phyloP scores from a whole-genome alignment of 2,113 vertebrate species.

The Tetraodon nigroviridis region DNA sequence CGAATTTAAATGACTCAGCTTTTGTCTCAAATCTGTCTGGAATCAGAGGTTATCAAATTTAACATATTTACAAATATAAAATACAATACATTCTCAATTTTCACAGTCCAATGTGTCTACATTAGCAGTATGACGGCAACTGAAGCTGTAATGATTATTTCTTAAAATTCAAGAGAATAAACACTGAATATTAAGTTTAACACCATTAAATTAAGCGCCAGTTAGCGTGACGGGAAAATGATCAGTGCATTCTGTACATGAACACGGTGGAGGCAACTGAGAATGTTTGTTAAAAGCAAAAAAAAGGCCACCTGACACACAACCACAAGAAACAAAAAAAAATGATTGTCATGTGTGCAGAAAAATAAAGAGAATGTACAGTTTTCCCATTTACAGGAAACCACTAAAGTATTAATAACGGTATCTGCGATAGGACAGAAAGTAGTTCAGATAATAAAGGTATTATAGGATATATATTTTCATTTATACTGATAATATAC shows the following conservation, averaged over 20 bases:
- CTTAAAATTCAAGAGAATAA: constrained; percentile 15
- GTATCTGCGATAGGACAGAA: constrained; percentile 28
- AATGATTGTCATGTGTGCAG: constrained; percentile 63
- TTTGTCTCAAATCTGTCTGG: constrained; percentile 17
- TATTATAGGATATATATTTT: constrained; percentile 54
- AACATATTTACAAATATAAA: constrained; percentile 41
- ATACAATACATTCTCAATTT: constrained; percentile 65
- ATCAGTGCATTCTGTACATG: constrained; percentile 58
- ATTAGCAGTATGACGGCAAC: constrained; percentile 13
- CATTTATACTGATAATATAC: constrained; percentile 55
- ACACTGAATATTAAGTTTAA: constrained; percentile 35
- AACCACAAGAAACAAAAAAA: constrained; percentile 37
- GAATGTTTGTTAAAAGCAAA: constrained; percentile 20
- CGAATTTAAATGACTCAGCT: constrained; percentile 22
- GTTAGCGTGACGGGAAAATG: constrained; percentile 27
- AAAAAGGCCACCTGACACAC: constrained; percentile 17
- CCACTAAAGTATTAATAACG: constrained; percentile 26
- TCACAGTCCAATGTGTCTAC: constrained; percentile 61
- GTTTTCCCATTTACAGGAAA: constrained; percentile 1
- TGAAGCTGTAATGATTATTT: constrained; percentile 2
- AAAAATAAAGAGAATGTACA: too few relatives aligned
- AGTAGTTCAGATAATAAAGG: constrained; percentile 34
- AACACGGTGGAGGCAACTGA: constrained; percentile 27
- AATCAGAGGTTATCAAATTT: constrained; percentile 29
- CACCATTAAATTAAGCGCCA: constrained; percentile 54